Conservation (phyloP, 2,888 invertebrate species). For the Heliconius charithonia region DNA sequence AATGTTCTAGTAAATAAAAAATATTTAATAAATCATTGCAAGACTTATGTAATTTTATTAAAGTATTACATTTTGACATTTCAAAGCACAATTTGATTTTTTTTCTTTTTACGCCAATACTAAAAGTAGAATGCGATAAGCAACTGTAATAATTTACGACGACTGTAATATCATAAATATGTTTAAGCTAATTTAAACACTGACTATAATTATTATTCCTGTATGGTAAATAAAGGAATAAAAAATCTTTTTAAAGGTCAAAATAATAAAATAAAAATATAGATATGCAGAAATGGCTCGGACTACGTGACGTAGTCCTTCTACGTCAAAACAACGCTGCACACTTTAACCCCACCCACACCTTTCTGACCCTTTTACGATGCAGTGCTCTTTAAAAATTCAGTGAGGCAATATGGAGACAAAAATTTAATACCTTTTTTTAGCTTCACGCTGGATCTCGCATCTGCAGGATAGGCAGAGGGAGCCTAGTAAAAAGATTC, state of each 20-base stretch:
- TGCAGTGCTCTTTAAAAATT: slow-evolving; percentile 1
- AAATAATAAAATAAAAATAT: too few species aligned
- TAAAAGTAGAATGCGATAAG: too few species aligned
- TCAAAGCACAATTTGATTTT: too few species aligned
- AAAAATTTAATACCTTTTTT: neutral
- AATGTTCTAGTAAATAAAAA: neutral
- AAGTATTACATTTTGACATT: too few species aligned
- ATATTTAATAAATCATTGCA: too few species aligned
- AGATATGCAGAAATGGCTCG: neutral
- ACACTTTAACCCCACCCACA: neutral
- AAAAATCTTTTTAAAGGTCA: neutral
- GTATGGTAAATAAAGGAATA: neutral
- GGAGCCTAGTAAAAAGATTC: too few species aligned
- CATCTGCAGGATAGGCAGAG: too few species aligned
- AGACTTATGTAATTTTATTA: too few species aligned
- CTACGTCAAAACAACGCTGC: too few species aligned
- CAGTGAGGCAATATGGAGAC: neutral
- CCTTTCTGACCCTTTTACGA: neutral
- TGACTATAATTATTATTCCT: neutral
- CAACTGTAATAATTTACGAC: neutral
- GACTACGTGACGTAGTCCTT: neutral
- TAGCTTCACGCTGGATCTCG: too few species aligned
- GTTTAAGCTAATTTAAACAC: neutral
- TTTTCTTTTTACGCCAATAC: too few species aligned
- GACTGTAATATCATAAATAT: too few species aligned